Conservation (phyloP, 2,113 vertebrate genomes). For the Noctilio leporinus region DNA sequence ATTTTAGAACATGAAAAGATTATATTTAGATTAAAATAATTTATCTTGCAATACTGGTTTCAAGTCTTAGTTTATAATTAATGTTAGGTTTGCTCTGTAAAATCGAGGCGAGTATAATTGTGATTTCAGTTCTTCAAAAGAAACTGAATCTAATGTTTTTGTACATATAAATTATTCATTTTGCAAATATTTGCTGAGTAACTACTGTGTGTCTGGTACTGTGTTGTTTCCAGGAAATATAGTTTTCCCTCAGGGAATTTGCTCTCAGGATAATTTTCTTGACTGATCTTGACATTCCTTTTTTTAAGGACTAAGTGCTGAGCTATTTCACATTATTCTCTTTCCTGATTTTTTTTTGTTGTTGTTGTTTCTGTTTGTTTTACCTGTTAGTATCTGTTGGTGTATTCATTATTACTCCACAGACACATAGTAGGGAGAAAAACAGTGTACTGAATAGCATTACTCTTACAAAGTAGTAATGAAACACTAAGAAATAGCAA, state of each 20-base stretch:
- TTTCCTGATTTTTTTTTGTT: not conserved
- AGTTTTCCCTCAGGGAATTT: not conserved
- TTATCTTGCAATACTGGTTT: not conserved
- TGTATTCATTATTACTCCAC: not conserved
- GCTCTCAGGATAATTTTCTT: not conserved
- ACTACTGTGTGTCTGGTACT: not conserved
- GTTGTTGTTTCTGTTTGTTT: no score
- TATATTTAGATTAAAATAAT: not conserved
- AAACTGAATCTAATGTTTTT: not conserved
- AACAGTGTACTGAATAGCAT: not conserved
- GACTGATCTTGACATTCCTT: not conserved
- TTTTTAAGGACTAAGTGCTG: not conserved
- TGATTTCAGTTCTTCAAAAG: not conserved
- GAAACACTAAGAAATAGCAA: not conserved
- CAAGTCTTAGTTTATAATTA: not conserved
- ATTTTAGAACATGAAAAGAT: not conserved
- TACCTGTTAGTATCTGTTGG: not conserved
- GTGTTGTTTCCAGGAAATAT: not conserved
- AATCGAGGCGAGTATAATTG: not conserved
- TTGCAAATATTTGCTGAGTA: not conserved
- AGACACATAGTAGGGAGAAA: not conserved
- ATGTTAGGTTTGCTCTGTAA: slow-evolving; percentile 1
- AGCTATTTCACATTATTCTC: not conserved
- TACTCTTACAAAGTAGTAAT: not conserved
- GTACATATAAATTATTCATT: not conserved